Base-by-base conservation (phyloP, 2,888 invertebrate genomes). In the Gryllus longicercus region DNA sequence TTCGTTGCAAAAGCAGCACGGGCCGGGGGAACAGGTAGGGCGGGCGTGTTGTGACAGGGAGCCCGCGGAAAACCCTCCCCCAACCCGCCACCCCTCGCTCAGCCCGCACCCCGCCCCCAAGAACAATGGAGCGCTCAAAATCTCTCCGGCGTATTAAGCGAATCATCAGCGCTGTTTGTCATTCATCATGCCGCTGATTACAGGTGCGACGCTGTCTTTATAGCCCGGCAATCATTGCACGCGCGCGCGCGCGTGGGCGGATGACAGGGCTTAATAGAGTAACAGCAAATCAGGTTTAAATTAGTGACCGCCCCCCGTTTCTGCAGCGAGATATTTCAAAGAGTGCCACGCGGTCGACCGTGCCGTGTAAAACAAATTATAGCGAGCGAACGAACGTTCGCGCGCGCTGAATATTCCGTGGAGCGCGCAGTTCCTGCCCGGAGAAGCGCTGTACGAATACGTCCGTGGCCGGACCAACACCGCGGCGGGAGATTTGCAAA, bases 151-250 rank as follows among this genome's bases (percentile, higher is more conserved):
- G 63, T 63, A 63, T 63, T 14, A 63, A 63, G 63, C 63, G 63
- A 63, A 63, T 63, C 63, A 63, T 63, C 63, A 63, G n/a, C 63
- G 63, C 63, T 63, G 63, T 63, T 63, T 63, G 63, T 63, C 63
- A 63, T 63, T 63, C 63, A 63, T 63, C 63, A 63, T n/a, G 14
- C 63, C 63, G 63, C 63, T 63, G 63, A 63, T 63, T 63, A 63
- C 63, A 63, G 63, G 63, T 63, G 63, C 63, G n/a, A n/a, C 63
- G 63, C 16, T 63, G n/a, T 63, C 63, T 63, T 63, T 63, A 63
- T 63, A 63, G n/a, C 63, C 14, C 63, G 63, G n/a, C 63, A 63
- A 63, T 63, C 63, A 63, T 63, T 63, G 63, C 63, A n/a, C 63
- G 5, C 16, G 63, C 5, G 11, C 63, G n/a, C n/a, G 14, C 63